phyloP scores from a whole-genome alignment of 2,888 invertebrate genomes.

The Shargacucullia verbasci region DNA sequence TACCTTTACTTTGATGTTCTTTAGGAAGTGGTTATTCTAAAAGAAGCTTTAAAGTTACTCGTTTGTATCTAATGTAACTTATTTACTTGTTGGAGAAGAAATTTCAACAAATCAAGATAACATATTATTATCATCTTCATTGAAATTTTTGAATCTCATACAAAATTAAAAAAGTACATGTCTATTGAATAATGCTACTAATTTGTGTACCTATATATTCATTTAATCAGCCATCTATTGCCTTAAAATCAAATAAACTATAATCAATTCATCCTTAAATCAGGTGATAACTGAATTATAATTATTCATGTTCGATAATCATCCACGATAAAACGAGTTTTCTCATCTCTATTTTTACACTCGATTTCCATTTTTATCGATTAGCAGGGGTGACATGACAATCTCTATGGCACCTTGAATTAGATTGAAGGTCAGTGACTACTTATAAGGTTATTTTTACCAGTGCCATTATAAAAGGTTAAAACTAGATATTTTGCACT shows the following conservation, averaged over 20 bases:
- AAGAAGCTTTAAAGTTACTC: slow-evolving; percentile 14
- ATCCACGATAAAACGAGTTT: not conserved
- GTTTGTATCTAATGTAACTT: not conserved
- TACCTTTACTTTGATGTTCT: slow-evolving; percentile 68
- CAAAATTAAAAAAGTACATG: no score
- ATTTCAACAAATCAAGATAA: no score
- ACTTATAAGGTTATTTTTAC: slow-evolving; percentile 20
- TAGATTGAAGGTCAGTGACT: slow-evolving; percentile 37
- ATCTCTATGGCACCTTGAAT: slow-evolving; percentile 27
- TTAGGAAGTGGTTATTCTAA: slow-evolving; percentile 56
- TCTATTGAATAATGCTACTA: no score
- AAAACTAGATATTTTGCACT: no score
- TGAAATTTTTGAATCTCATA: no score
- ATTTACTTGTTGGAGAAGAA: not conserved
- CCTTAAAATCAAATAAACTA: no score
- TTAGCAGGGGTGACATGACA: slow-evolving; percentile 14
- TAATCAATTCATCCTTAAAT: no score
- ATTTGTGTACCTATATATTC: no score
- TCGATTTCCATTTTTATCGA: slow-evolving; percentile 30
- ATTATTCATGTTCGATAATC: not conserved
- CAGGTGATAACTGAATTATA: no score
- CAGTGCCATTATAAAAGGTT: slow-evolving; percentile 2
- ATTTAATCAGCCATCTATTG: no score
- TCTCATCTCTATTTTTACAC: slow-evolving; percentile 18
- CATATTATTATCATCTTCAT: no score